Base-by-base conservation (phyloP, 2,888 invertebrate genomes). In the Penaeus monodon region DNA sequence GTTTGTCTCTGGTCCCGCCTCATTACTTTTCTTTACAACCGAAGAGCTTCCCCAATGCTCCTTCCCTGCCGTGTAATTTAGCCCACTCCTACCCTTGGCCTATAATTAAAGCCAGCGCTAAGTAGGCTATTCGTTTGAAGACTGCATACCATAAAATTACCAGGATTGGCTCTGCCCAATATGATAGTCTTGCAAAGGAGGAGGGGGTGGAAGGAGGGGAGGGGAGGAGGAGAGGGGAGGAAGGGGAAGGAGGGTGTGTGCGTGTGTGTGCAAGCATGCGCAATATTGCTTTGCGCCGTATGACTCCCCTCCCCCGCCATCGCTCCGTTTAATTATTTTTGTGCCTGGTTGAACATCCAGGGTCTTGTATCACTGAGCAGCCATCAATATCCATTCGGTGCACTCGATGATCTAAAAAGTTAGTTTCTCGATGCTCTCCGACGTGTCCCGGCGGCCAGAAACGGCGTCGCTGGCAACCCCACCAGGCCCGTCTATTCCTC, bases 51-150 rank as follows among this genome's bases (percentile, higher is more conserved):
- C 80, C 49, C 76, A 24, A 27, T 38, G 66, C 79, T n/a, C 79
- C n/a, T 29, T 27, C 79, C 22, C 79, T 64, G 79, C 79, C 63
- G 33, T 33, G 63, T 79, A 79, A 63, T 79, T 57, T 81, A 33
- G 24, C 66, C 68, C 38, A 8, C 81, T 79, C 79, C 68, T 65
- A n/a, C 81, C 68, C 38, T 49, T 20, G 27, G 70, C 81, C 70
- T 70, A 70, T 70, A 49, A 70, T 81, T 81, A 70, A 70, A 81
- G 81, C 27, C 81, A 81, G 57, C 70, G 49, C 24, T 81, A 81
- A 81, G 81, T 68, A 81, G 70, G 81, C n/a, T 44, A 81, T 70
- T 81, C 81, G 70, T 81, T 81, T 29, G 70, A 68, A 33, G 70
- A 81, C 70, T 49, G 66, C 49, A 38, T n/a, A 27, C 66, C 81